Evolutionary conservation across 1,140 invertebrate species (phyloP).

Genomic region (Drosophila sp.): DNA sequence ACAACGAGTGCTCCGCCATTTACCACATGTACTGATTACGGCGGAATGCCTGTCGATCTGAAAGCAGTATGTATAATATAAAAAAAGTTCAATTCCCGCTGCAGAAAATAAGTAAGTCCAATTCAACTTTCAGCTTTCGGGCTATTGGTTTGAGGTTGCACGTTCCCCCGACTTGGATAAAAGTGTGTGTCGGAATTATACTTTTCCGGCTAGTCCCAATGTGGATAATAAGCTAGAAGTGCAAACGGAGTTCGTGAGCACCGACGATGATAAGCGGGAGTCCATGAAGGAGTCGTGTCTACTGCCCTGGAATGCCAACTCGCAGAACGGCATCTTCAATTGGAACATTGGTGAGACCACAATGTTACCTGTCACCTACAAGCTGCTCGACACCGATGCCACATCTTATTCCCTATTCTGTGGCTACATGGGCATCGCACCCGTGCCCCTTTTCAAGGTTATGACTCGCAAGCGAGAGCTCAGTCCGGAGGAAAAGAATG

Average conservation of each 20-base stretch:
- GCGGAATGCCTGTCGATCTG: neutral
- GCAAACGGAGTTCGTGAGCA: neutral
- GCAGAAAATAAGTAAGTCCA: neutral
- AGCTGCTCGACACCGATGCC: conserved; percentile 3
- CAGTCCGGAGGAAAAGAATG: neutral
- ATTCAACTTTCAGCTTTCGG: conserved; percentile 3
- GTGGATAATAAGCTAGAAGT: conserved; percentile 3
- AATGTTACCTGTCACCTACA: neutral
- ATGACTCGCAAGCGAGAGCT: conserved; percentile 16
- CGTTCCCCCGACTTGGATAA: neutral
- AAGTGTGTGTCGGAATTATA: neutral
- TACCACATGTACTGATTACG: neutral
- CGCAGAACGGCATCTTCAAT: conserved; percentile 18
- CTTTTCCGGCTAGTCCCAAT: neutral
- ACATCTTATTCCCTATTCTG: neutral
- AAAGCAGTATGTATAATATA: conserved; percentile 6
- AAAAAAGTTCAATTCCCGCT: no score
- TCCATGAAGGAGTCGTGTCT: neutral
- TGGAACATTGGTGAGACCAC: neutral
- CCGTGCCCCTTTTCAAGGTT: conserved; percentile 5
- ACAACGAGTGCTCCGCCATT: neutral
- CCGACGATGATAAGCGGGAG: conserved; percentile 18
- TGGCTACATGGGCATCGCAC: neutral
- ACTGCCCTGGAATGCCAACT: conserved; percentile 13
- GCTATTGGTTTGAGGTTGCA: conserved; percentile 27